phyloP scores from a whole-genome alignment of 2,888 invertebrate genomes.

The Arrhopalites spinosus region DNA sequence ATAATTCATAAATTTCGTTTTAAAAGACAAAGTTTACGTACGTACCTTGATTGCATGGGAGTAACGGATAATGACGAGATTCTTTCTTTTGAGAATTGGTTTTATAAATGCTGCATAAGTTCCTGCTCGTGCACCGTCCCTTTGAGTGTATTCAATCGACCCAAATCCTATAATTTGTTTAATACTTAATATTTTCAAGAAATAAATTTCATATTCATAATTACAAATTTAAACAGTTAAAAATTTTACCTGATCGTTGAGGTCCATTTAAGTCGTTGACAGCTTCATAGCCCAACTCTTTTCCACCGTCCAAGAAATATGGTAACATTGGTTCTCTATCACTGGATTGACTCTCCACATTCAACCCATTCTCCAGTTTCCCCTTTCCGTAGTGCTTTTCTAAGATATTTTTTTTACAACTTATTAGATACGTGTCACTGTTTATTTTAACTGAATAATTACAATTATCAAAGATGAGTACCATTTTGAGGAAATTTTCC shows the following conservation, averaged over 20 bases:
- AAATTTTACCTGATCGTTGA: slow-evolving; percentile 38
- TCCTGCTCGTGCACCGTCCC: slow-evolving; percentile 45
- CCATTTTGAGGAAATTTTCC: slow-evolving; percentile 8
- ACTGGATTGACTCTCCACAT: neutral
- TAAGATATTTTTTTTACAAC: neutral
- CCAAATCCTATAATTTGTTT: slow-evolving; percentile 40
- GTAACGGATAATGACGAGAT: slow-evolving; percentile 47
- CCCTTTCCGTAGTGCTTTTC: slow-evolving; percentile 16
- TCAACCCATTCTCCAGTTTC: neutral
- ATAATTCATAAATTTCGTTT: neutral
- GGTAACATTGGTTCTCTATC: slow-evolving; percentile 35
- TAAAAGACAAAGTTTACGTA: too few relatives aligned
- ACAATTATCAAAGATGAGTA: neutral
- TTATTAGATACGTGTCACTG: neutral
- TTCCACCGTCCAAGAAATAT: slow-evolving; percentile 44
- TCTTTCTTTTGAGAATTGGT: slow-evolving; percentile 38
- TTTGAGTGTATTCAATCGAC: slow-evolving; percentile 45
- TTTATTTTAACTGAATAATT: neutral
- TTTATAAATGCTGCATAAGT: slow-evolving; percentile 49
- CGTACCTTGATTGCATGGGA: slow-evolving; percentile 47
- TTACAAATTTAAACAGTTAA: too few relatives aligned
- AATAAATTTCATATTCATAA: too few relatives aligned
- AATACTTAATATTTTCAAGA: neutral
- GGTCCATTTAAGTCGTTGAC: slow-evolving; percentile 49
- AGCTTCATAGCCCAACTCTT: slow-evolving; percentile 46